Base-by-base conservation (phyloP, 2,888 invertebrate genomes). In the Heterodera filipjevi region DNA sequence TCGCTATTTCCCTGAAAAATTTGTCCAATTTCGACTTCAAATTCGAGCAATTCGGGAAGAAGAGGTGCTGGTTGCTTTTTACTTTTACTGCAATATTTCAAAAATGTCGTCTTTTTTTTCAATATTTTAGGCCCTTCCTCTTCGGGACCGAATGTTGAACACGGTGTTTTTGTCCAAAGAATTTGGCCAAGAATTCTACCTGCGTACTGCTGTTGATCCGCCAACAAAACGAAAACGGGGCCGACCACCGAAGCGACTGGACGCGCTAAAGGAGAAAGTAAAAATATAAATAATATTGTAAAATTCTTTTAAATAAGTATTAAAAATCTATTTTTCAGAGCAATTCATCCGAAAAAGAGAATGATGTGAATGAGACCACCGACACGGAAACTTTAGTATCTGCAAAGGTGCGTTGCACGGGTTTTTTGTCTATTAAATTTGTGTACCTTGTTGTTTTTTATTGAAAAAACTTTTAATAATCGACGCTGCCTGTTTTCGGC, bases 1-100 rank as follows among this genome's bases (percentile, higher is more conserved):
- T 6, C 33, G 74, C 16, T 33, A 74, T 75, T 68, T 59, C 19
- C n/a, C 59, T 12, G 66, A 32, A n/a, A 46, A 78, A 16, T 78
- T 66, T 77, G 46, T 19, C 10, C 59, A 44, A 10, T 75, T 75
- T 35, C 44, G 35, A 30, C 44, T 64, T 16, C 44, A n/a, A 64
- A 59, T 59, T 19, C 32, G 39, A 6, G 44, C 39, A 30, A 10
- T 66, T 10, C 66, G 32, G 16, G 32, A 75, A 22, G 32, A 75
- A 75, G 22, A 64, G 44, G 44, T 68, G 53, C 22, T 3, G 19
- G 16, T 53, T 53, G n/a, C n/a, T 53, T 53, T 53, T 12, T 2
- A 22, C 1, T 53, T n/a, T n/a, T 19, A 5, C 49, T 49, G n/a
- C n/a, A n/a, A n/a, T n/a, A n/a, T n/a, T n/a, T n/a, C n/a, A n/a